Base-by-base conservation (phyloP, 2,888 invertebrate species). In the Rhagophthalmus giganteus region DNA sequence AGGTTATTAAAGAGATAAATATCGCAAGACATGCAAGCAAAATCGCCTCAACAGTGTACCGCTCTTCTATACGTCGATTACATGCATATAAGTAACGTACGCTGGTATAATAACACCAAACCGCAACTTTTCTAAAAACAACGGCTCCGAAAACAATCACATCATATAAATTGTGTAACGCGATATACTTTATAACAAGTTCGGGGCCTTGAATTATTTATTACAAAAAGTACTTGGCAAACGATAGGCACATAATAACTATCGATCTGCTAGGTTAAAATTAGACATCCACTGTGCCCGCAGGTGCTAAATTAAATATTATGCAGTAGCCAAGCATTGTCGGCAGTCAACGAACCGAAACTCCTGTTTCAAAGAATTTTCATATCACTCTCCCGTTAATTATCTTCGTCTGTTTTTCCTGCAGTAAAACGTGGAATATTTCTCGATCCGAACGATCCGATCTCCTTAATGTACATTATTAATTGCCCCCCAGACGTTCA, bases 281-380 rank as follows among this genome's bases (percentile, higher is more conserved):
- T 20, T 7, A 5, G 3, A 20, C 20, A 20, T 20, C 7, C 20
- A 20, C 7, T 20, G 20, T 20, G 7, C 20, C 20, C 20, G 7
- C 20, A 20, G 20, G 20, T 20, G 20, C 20, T 20, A 20, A 20
- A 20, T 3, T 7, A 5, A 20, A 3, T 10, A 24, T 2, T 24
- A 45, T 40, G 45, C 35, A 45, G 47, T 42, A 40, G 55, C 12
- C 14, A 30, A 27, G 51, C 52, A 51, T 55, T 55, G 53, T 55
- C 38, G 33, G 31, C 14, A 40, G 24, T 20, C 55, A 45, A 12
- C 52, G 52, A 41, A 55, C 53, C 53, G 52, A 44, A 55, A 55
- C 53, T 55, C 49, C 49, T 39, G 44, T 45, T 55, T 46, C 32
- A 45, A 37, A 35, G 31, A 15, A 25, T 44, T 34, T 46, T 38